Conservation (phyloP, 2,113 vertebrate genomes). For the Recurvirostra avosetta region DNA sequence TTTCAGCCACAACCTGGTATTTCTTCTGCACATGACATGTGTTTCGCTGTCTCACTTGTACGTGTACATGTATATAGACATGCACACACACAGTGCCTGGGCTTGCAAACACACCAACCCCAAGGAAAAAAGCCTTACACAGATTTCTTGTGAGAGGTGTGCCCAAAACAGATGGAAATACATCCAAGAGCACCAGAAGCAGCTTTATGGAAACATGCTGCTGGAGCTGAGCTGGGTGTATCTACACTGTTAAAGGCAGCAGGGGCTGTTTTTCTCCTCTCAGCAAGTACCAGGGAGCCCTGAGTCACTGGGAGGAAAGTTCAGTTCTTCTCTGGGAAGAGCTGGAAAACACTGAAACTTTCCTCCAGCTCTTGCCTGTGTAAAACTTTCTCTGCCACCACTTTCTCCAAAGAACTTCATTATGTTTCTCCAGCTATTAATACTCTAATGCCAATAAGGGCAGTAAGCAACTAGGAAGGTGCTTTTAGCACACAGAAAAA, state of each 20-base stretch:
- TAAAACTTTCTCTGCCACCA: not conserved
- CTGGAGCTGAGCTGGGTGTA: not conserved
- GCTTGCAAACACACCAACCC: not conserved
- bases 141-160: not conserved
- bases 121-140: not conserved
- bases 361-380: accelerated
- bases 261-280: not conserved
- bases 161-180: not conserved
- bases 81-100: not conserved
- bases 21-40: not conserved
- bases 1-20: not conserved
- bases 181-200: not conserved
- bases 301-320: not conserved
- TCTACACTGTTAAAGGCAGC: not conserved
- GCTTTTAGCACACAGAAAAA: not conserved
- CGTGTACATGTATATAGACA: accelerated
- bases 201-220: not conserved
- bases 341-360: not conserved
- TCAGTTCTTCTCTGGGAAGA: not conserved
- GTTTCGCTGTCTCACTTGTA: not conserved
- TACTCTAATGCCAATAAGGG: not conserved
- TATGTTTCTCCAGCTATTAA: not conserved
- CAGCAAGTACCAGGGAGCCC: not conserved
- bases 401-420: not conserved
- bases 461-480: not conserved